Base-by-base conservation (phyloP, 2,888 invertebrate species). In the Drosophila diplacantha region DNA sequence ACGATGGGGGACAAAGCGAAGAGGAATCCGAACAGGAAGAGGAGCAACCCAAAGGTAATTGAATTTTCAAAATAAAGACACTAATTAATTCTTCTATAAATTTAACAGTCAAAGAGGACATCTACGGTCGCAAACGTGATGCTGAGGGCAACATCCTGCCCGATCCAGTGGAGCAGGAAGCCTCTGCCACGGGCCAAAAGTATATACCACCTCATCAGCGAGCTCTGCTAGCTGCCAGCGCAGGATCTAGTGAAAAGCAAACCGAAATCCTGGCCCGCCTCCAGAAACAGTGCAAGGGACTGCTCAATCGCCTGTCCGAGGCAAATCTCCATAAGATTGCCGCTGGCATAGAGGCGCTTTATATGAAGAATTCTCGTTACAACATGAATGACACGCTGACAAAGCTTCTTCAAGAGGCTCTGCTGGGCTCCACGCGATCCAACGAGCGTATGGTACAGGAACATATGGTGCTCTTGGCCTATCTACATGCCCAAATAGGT, bases 401-500 rank as follows among this genome's bases (percentile, higher is more conserved):
- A 0, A 89, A 89, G 32, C 87, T 96, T n/a, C 91, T 95, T 83
- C 85, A 91, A 49, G 94, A 94, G 43, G 93, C 95, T 0, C 87
- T 95, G 0, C 89, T 95, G 2, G 89, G 91, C 0, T 85, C 90
- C 4, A 90, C 91, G 0, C 81, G 90, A 22, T 91, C 93, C 3
- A 93, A 95, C 0, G 94, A 94, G 75, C 89, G 95, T 26, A 90
- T 97, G 83, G 90, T 95, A 0, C 92, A 95, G 18, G 98, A 98
- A 80, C 94, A 97, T 83, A 92, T 94, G 29, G 92, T 97, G 75
- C 86, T 98, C 1, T 89, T 98, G 14, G 91, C 95, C 0, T 91
- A 96, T 68, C 87, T 98, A 31, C 97, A 98, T 87, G 95, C 95
- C 0, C 96, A 97, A 87, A 92, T 98, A 37, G 98, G 96, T 14